These are phyloP conservation scores for Pomatorhinus ruficollis DNA, from an alignment of 2,113 vertebrate genomes.

Conservation along the genomic window DNA sequence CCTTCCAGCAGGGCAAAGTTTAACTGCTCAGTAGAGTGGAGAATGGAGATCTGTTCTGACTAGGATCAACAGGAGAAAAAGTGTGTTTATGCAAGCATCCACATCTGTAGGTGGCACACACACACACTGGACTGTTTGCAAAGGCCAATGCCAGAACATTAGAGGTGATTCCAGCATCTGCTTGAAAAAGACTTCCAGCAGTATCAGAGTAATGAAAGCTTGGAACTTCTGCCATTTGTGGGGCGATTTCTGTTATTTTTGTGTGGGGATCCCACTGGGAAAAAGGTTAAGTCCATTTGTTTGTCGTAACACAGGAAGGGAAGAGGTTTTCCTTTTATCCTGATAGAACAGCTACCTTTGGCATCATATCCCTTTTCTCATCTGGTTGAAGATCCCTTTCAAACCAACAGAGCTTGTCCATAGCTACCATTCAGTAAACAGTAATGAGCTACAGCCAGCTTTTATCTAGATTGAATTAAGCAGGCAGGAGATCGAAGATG, in stretches of 20 bases:
- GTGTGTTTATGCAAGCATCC: background rate
- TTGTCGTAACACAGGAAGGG: conserved; percentile 42
- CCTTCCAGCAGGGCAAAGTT: background rate
- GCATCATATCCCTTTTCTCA: conserved; percentile 27
- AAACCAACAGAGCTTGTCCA: background rate
- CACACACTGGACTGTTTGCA: background rate
- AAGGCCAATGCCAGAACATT: background rate
- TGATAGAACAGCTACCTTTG: conserved; percentile 26
- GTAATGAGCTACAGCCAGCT: background rate
- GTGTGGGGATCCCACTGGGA: background rate
- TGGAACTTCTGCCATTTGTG: background rate
- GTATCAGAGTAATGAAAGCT: background rate
- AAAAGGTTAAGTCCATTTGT: background rate
- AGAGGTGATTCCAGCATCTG: background rate
- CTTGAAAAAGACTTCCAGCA: background rate
- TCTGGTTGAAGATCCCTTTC: background rate
- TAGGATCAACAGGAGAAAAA: background rate
- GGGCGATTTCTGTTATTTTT: background rate
- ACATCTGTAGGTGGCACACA: background rate
- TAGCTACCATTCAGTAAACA: background rate
- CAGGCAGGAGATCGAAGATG: background rate
- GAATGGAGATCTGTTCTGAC: background rate
- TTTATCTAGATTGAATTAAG: background rate
- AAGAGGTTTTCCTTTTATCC: conserved; percentile 44
- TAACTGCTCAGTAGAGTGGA: background rate